phyloP scores from a whole-genome alignment of 2,888 invertebrate genomes.

The Leptinotarsa rubiginosa region DNA sequence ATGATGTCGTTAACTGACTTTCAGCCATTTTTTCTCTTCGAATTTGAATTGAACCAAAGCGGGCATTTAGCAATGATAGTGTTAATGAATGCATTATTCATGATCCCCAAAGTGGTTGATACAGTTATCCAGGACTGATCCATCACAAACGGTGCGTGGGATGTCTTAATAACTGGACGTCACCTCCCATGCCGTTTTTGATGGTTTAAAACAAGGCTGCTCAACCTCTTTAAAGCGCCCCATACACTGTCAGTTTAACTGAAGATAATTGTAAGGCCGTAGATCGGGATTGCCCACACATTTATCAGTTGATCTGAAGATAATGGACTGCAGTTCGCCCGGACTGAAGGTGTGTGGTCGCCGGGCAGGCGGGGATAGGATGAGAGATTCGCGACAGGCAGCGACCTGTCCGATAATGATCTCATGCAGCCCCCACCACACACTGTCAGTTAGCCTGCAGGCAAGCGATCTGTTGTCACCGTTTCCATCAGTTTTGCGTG shows the following conservation, averaged over 20 bases:
- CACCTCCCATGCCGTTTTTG: too few relatives aligned
- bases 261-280: background rate
- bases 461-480: constrained; percentile 1
- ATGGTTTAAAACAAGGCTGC: too few relatives aligned
- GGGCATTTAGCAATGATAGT: too few relatives aligned
- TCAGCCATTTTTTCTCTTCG: too few relatives aligned
- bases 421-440: background rate
- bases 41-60: too few relatives aligned
- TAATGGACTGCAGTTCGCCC: background rate
- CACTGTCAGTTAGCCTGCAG: background rate
- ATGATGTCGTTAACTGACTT: too few relatives aligned
- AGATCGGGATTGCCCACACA: background rate
- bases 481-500: background rate
- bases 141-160: too few relatives aligned
- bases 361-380: background rate
- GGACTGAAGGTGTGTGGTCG: background rate
- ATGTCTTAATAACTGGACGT: too few relatives aligned
- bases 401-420: constrained; percentile 1
- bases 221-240: background rate
- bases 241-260: background rate
- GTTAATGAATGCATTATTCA: too few relatives aligned
- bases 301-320: background rate
- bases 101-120: too few relatives aligned
- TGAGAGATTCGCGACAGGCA: background rate
- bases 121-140: too few relatives aligned